Base-by-base conservation (phyloP, 2,113 vertebrate species). In the Xenopus laevis region DNA sequence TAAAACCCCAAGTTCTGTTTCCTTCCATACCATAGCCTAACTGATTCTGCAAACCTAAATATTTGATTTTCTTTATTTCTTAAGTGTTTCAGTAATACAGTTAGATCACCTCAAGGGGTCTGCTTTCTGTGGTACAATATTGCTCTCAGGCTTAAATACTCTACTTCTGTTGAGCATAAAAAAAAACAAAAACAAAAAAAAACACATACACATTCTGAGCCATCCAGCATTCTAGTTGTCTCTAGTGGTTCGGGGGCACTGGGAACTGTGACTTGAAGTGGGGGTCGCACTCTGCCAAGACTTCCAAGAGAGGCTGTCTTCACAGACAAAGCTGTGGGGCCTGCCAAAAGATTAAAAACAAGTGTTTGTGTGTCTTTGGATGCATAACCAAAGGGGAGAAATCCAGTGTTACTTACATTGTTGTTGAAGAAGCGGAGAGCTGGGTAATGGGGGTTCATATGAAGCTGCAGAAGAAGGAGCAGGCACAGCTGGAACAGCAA, bases 221-320 rank as follows among this genome's bases (percentile, higher is more conserved):
- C 97, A 77, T 98, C 96, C 16, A 98, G 89, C 94, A 97, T 97
- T 82, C 93, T 92, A 60, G 93, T 92, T 81, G 92, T 95, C 86
- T 98, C 96, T 53, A 93, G 92, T 64, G 95, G 89, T 0, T 97
- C 96, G 0, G 96, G 96, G 66, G 95, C 96, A n/a, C 93, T 98
- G 85, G 97, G 97, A 50, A 98, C 94, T 0, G 89, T 92, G 82
- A 99, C 97, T 0, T 92, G 87, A 93, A 98, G 89, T 3, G 97
- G 97, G 8, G 94, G 92, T 45, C 97, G 93, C 61, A 92, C 94
- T 85, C 97, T 88, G 72, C 96, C 95, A 69, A 99, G 73, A 0
- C 97, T 98, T 75, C 97, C 96, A 0, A 98, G 95, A 23, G 93
- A 98, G 6, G 97, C 97, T 0, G 96, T 99, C 92, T 98, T 99